phyloP scores from a whole-genome alignment of 2,888 invertebrate species.

The Leucania comma region DNA sequence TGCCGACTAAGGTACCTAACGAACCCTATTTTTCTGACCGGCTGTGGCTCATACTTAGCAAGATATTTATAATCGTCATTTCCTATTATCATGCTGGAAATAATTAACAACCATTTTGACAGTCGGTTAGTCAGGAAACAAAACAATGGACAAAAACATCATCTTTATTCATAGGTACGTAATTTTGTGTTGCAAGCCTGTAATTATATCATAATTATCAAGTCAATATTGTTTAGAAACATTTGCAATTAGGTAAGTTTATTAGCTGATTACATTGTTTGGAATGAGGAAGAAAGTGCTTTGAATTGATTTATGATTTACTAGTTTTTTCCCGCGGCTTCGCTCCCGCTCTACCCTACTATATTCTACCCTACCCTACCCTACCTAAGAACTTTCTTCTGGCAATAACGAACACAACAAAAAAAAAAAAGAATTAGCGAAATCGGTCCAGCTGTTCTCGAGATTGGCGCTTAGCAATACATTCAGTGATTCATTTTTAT shows the following conservation, averaged over 20 bases:
- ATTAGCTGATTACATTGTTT: constrained; percentile 16
- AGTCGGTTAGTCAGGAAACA: not conserved
- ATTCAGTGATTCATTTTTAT: too few relatives aligned
- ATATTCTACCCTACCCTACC: too few relatives aligned
- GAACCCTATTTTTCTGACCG: too few relatives aligned
- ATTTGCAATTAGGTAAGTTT: constrained; percentile 14
- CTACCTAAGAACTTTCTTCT: too few relatives aligned
- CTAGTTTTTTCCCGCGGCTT: too few relatives aligned
- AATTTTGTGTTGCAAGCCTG: constrained; percentile 41
- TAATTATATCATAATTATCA: constrained; percentile 19
- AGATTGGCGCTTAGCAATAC: too few relatives aligned
- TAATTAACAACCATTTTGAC: not conserved
- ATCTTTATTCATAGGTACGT: not conserved
- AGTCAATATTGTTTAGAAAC: constrained; percentile 21
- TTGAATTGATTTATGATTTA: constrained; percentile 5
- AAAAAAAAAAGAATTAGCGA: too few relatives aligned
- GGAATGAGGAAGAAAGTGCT: constrained; percentile 29
- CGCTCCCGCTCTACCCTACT: too few relatives aligned
- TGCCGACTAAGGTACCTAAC: too few relatives aligned
- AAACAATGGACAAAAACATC: not conserved
- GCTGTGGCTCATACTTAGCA: too few relatives aligned
- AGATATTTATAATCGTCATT: not conserved
- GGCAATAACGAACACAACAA: too few relatives aligned
- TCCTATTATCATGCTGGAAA: constrained; percentile 7
- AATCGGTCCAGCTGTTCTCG: too few relatives aligned